Conservation (phyloP, 2,797 vertebrate species). For the Rhadinocentrus ornatus region DNA sequence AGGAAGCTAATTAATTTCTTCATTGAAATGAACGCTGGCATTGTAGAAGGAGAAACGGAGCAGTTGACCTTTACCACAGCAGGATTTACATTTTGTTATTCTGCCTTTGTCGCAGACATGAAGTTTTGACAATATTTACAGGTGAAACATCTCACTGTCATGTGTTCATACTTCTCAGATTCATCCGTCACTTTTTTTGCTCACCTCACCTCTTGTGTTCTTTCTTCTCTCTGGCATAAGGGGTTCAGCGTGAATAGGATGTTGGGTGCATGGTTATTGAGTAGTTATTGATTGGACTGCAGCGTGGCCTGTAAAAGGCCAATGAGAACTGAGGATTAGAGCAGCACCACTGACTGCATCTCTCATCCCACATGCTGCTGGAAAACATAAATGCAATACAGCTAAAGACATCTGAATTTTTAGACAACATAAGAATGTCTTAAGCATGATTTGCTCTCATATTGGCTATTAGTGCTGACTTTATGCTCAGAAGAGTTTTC, state of each 20-base stretch:
- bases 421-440: constrained; percentile 29
- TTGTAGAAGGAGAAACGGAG: constrained; percentile 38
- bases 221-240: constrained; percentile 51
- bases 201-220: constrained; percentile 60
- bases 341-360: constrained; percentile 60
- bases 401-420: constrained; percentile 31
- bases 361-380: constrained; percentile 61
- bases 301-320: constrained; percentile 76
- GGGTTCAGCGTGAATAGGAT: constrained; percentile 77
- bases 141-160: constrained; percentile 44
- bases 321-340: constrained; percentile 68
- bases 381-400: constrained; percentile 50
- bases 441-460: constrained; percentile 9
- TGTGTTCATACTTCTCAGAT: constrained; percentile 46
- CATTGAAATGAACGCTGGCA: constrained; percentile 42
- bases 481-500: constrained; percentile 26
- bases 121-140: constrained; percentile 26
- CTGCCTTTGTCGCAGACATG: constrained; percentile 51
- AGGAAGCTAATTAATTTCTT: constrained; percentile 66
- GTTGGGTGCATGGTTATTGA: constrained; percentile 83
- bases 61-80: constrained; percentile 60
- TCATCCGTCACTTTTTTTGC: constrained; percentile 50
- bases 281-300: constrained; percentile 85
- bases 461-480: constrained; percentile 38
- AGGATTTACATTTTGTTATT: constrained; percentile 58